Conservation (phyloP, 2,113 vertebrate species). For the Amblyopsis rosae region DNA sequence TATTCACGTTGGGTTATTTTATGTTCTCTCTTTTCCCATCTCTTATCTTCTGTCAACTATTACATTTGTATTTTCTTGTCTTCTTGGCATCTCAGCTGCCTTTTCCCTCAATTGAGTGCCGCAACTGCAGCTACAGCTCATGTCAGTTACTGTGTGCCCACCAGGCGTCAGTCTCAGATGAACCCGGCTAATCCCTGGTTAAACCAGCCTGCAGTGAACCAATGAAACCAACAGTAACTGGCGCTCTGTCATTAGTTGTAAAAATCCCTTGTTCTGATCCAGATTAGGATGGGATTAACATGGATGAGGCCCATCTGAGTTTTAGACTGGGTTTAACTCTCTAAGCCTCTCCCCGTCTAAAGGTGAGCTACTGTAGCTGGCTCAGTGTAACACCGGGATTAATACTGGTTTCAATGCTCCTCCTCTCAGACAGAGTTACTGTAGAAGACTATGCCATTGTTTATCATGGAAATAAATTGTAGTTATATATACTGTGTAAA, state of each 20-base stretch:
- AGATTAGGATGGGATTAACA: constrained; percentile 73
- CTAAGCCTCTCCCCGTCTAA: constrained; percentile 67
- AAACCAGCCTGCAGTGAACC: constrained; percentile 62
- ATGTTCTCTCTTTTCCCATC: background rate
- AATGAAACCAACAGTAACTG: constrained; percentile 66
- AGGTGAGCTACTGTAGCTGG: constrained; percentile 66
- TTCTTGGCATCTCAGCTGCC: background rate
- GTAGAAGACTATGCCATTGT: constrained; percentile 28
- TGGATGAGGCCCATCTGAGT: constrained; percentile 70
- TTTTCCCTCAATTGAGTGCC: constrained; percentile 10
- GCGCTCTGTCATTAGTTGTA: constrained; percentile 72
- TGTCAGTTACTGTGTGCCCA: constrained; percentile 33
- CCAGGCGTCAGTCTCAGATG: constrained; percentile 47
- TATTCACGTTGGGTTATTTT: background rate
- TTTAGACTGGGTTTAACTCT: constrained; percentile 71
- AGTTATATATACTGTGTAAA: too few relatives aligned
- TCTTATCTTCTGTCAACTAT: background rate
- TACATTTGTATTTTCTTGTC: background rate
- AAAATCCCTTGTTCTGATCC: constrained; percentile 68
- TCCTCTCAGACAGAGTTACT: constrained; percentile 56
- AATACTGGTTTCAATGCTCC: constrained; percentile 67
- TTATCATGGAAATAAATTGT: background rate
- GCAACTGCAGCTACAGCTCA: constrained; percentile 12
- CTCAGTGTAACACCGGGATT: constrained; percentile 66
- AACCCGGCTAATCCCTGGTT: constrained; percentile 66